phyloP scores from a whole-genome alignment of 2,888 invertebrate species.

The Aplocera efformata region DNA sequence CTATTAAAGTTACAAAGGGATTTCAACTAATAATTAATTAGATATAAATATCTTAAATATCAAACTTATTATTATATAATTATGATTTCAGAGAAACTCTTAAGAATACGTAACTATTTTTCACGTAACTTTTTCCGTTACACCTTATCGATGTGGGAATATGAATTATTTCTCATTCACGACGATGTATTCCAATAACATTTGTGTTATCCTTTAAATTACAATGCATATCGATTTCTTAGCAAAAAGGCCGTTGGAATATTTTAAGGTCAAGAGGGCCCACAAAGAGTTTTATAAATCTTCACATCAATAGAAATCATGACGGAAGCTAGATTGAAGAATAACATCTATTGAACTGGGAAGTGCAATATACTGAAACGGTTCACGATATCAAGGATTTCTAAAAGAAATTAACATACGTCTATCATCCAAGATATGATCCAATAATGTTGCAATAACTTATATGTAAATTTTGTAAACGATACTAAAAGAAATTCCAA shows the following conservation, averaged over 20 bases:
- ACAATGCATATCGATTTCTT: constrained; percentile 45
- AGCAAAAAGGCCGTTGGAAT: constrained; percentile 54
- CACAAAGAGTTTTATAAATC: constrained; percentile 43
- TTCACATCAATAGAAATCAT: constrained; percentile 63
- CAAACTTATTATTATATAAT: too few species aligned
- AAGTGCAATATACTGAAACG: constrained; percentile 49
- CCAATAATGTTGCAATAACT: constrained; percentile 60
- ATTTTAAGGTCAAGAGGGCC: constrained; percentile 55
- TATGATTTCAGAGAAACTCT: too few species aligned
- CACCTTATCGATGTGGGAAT: constrained; percentile 6
- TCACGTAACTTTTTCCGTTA: constrained; percentile 12
- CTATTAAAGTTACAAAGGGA: too few species aligned
- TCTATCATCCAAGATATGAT: constrained; percentile 72
- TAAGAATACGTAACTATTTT: too few species aligned
- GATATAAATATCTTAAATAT: too few species aligned
- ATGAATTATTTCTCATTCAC: constrained; percentile 12
- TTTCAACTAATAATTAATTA: too few species aligned
- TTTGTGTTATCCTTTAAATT: constrained; percentile 24
- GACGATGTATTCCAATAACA: constrained; percentile 19
- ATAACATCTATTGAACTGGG: constrained; percentile 60
- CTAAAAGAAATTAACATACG: constrained; percentile 68
- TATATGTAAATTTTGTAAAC: constrained; percentile 68
- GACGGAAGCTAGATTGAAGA: constrained; percentile 72
- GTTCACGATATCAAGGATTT: constrained; percentile 46
- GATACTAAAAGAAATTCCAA: constrained; percentile 48